Evolutionary conservation across 2,113 vertebrate species (phyloP).

Genomic region (Paradoxurus hermaphroditus): DNA sequence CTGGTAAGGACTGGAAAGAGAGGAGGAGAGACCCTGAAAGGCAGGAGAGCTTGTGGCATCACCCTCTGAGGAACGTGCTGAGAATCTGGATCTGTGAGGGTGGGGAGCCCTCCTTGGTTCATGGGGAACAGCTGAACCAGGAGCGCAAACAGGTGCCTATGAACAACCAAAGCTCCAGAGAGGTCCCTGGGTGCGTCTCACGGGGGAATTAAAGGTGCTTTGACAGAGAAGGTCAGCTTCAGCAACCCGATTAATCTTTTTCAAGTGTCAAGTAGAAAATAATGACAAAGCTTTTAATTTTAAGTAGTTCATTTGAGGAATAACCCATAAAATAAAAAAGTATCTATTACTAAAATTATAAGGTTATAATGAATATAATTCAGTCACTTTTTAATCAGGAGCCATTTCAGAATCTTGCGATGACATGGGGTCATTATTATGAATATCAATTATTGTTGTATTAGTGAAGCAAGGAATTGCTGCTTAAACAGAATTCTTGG

Average conservation of each 20-base stretch:
- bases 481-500: conserved; percentile 19
- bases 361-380: neutral
- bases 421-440: neutral
- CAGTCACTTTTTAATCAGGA: neutral
- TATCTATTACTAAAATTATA: neutral
- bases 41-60: neutral
- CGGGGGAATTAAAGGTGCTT: neutral
- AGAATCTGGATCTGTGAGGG: neutral
- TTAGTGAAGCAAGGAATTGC: neutral
- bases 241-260: neutral
- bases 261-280: neutral
- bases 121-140: neutral
- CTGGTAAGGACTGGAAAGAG: neutral
- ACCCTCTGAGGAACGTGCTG: neutral
- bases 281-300: neutral
- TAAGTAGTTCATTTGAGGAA: neutral
- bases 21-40: neutral
- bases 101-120: neutral
- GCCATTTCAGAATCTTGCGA: conserved; percentile 29
- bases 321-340: neutral
- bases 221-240: neutral
- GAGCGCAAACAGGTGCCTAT: neutral
- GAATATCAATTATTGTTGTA: conserved; percentile 30
- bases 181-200: neutral
- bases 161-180: neutral